Evolutionary conservation across 2,888 invertebrate species (phyloP), one percentile per base, ranked within the genome.

Genomic region (Rutpela maculata): DNA sequence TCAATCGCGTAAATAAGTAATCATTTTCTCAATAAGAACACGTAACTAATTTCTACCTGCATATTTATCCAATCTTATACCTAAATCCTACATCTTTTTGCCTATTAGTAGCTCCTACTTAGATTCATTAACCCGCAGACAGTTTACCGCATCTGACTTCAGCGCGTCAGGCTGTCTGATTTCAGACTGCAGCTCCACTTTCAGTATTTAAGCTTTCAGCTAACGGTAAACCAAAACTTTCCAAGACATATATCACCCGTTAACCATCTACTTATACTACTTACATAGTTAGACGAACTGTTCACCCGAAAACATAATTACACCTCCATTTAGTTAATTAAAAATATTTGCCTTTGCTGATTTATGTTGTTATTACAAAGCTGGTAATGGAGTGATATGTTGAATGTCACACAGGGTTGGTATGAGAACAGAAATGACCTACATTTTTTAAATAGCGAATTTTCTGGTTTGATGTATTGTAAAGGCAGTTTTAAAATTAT

Each of bases 241-340:
- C 65, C 43, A 50, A 57, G 38, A 65, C 70, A 73, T 79, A 73
- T 74, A 79, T 79, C 77, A 79, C 66, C 63, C 56, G 71, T 74
- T 68, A 78, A 70, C 71, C 56, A 62, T 55, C 74, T 75, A 75
- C 73, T 75, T 69, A 70, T 12, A 70, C 73, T 66, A 75, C 75
- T 77, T 79, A 77, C 31, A 38, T 68, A 79, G 65, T 57, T 26
- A 60, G 79, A 68, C 72, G 67, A 70, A 18, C 12, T 31, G 19
- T 18, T 35, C 65, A 35, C 35, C 56, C 74, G 63, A 69, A 72
- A 77, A 72, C 79, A 12, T 70, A 74, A 78, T 76, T 74, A 70
- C 62, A 74, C 31, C 60, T 18, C 77, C 79, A 80, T 78, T 80
- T 78, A 68, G 69, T 74, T 78, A 77, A 80, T 80, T 80, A 76